phyloP scores from a whole-genome alignment of 2,113 vertebrate genomes.

The Laticauda laticaudata region DNA sequence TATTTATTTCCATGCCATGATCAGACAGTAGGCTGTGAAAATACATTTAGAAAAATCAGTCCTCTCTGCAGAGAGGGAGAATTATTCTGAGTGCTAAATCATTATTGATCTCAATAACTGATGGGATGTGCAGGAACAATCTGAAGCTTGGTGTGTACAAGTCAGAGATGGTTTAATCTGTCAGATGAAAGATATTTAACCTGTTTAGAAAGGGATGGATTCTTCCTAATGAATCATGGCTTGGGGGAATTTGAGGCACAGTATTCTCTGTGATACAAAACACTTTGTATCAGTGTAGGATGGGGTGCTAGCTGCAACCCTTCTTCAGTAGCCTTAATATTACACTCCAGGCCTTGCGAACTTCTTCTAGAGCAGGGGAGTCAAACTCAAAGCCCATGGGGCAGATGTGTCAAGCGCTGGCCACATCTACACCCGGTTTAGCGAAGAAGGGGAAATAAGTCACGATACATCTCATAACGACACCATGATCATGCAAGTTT shows the following conservation, averaged over 20 bases:
- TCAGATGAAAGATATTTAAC: background rate
- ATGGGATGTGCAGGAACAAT: background rate
- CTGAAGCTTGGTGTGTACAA: background rate
- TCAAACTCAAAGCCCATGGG: no score
- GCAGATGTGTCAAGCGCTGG: no score
- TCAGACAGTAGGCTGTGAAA: background rate
- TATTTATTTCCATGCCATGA: background rate
- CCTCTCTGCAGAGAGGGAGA: background rate
- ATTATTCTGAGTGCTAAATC: background rate
- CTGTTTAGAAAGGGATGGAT: background rate
- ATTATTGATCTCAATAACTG: background rate
- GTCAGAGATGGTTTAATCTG: background rate
- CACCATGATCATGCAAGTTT: no score
- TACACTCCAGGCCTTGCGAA: background rate
- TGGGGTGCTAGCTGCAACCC: background rate
- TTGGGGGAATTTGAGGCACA: background rate
- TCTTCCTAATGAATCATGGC: background rate
- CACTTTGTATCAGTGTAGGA: background rate
- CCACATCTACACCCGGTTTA: no score
- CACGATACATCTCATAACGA: no score
- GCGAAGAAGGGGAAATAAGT: no score
- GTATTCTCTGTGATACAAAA: background rate
- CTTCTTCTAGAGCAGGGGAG: background rate
- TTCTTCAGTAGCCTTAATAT: background rate
- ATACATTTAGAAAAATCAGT: background rate